phyloP scores from a whole-genome alignment of 2,113 vertebrate genomes.

The Oncorhynchus gorbuscha region DNA sequence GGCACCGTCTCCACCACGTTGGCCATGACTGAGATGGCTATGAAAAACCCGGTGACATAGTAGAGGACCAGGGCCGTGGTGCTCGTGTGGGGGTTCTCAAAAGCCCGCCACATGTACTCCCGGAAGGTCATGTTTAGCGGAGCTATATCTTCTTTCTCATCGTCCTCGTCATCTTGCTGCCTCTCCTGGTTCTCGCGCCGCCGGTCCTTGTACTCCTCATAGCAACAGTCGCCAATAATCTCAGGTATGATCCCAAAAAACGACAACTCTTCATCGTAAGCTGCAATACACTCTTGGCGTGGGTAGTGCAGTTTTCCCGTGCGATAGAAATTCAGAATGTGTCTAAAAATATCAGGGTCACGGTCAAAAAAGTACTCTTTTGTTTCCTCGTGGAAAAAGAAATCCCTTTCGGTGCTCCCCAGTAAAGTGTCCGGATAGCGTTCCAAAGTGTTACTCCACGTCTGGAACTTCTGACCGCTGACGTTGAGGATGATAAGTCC shows the following conservation, averaged over 20 bases:
- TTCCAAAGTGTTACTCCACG: constrained; percentile 95
- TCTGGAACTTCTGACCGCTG: constrained; percentile 95
- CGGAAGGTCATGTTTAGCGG: constrained; percentile 85
- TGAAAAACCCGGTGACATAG: constrained; percentile 99
- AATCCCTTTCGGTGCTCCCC: constrained; percentile 95
- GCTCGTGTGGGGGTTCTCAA: constrained; percentile 98
- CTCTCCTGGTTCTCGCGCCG: constrained; percentile 92
- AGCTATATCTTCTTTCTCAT: constrained; percentile 78
- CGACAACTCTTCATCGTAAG: constrained; percentile 95
- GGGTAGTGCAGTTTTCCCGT: constrained; percentile 97
- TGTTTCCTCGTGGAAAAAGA: constrained; percentile 96
- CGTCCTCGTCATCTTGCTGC: constrained; percentile 92
- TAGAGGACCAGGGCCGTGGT: constrained; percentile 97
- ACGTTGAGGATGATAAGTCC: constrained; percentile 95
- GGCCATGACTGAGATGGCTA: constrained; percentile 96
- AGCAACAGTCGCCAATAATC: constrained; percentile 98
- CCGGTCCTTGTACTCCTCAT: constrained; percentile 98
- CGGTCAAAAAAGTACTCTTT: constrained; percentile 98
- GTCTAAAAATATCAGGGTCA: constrained; percentile 96
- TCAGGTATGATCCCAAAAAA: constrained; percentile 98
- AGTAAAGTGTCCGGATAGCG: constrained; percentile 95
- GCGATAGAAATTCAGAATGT: constrained; percentile 97
- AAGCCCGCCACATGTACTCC: constrained; percentile 95
- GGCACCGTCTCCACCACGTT: constrained; percentile 98
- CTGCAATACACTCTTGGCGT: constrained; percentile 95